Conservation (phyloP, 2,113 vertebrate species). For the Podarcis cretensis region DNA sequence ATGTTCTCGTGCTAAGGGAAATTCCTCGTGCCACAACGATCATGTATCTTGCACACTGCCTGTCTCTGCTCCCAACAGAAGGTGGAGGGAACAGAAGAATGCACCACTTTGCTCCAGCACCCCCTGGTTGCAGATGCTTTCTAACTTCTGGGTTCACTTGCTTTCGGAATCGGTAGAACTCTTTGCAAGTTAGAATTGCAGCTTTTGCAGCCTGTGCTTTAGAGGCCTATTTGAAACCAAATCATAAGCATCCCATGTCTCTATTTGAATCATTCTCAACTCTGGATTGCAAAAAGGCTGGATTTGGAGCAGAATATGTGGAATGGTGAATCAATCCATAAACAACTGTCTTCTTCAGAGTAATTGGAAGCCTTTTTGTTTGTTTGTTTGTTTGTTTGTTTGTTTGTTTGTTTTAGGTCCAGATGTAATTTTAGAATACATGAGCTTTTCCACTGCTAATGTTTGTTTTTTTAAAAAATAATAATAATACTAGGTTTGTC, state of each 20-base stretch:
- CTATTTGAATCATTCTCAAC: constrained; percentile 13
- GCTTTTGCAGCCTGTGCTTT: constrained; percentile 19
- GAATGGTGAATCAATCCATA: neutral
- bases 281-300: neutral
- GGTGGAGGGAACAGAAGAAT: neutral
- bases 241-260: constrained; percentile 1
- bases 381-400: too few species aligned
- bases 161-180: neutral
- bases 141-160: neutral
- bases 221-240: constrained; percentile 46
- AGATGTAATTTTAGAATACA: constrained; percentile 11
- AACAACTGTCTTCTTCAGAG: neutral
- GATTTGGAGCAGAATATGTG: neutral
- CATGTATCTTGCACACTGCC: too few species aligned
- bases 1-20: neutral
- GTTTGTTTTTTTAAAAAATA: neutral
- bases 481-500: neutral
- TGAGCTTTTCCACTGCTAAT: neutral
- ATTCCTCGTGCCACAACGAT: too few species aligned
- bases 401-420: neutral
- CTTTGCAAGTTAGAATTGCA: neutral
- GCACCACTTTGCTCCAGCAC: neutral
- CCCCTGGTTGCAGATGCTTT: neutral
- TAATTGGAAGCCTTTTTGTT: constrained; percentile 12
- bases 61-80: neutral